Base-by-base conservation (phyloP, 2,797 vertebrate species). In the Chelidonichthys spinosus region DNA sequence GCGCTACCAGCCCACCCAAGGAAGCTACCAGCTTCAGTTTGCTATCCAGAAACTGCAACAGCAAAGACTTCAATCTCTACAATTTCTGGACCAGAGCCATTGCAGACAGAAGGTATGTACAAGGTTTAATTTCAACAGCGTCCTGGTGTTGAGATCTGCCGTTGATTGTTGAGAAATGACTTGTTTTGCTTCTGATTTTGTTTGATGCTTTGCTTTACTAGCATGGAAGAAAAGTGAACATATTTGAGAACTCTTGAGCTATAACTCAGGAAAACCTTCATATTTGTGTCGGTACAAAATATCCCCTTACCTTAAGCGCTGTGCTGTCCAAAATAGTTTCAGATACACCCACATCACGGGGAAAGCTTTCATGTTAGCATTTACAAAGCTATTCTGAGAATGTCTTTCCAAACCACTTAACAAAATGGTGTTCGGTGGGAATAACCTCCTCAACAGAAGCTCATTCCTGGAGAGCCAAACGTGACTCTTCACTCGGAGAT, bases 31-130 rank as follows among this genome's bases (percentile, higher is more conserved):
- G 72, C 94, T 97, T 66, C 96, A 96, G 85, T 97, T 97, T 81
- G 96, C 96, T 61, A 94, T 96, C 81, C 96, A 96, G 85, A 95
- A 97, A 35, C 95, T 97, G 35, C 96, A 97, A 76, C 96, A 97
- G 74, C 97, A 98, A 81, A 96, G 95, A 74, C 91, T 93, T 69
- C 95, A 95, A 87, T 95, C 96, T 63, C 92, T 42, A 61, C 95
- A 95, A 61, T 88, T 95, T 63, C 90, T 96, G 85, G 95, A 97
- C 76, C 96, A 96, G 82, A 96, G 95, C 81, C 95, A 92, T 58
- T 88, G 88, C 68, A 89, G 82, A 71, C 94, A 95, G 47, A 96
- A 97, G 96, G 97, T 98, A 93, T 36, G 17, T 18, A 36, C 17
- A 11, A 42, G 35, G 18, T 61, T 60, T 58, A 25, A 69, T 17